Evolutionary conservation across 2,113 vertebrate genomes (phyloP).

Genomic region (Dryoscopus gambensis): DNA sequence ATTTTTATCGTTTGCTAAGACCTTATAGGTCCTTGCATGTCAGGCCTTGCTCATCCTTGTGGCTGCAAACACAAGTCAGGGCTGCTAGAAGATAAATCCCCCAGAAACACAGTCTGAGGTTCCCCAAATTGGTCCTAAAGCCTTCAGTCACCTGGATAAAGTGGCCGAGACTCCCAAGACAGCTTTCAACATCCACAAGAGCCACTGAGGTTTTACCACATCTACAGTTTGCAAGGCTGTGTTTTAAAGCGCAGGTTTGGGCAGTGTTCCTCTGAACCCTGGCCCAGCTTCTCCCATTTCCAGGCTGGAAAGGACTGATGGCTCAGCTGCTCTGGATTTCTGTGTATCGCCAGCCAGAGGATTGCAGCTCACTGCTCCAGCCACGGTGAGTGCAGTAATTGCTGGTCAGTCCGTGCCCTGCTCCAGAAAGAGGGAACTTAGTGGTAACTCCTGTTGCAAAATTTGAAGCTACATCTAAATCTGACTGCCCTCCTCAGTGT

Average conservation of each 20-base stretch:
- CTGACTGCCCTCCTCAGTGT: not conserved
- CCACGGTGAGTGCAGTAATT: not conserved
- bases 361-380: not conserved
- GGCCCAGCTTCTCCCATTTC: not conserved
- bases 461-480: not conserved
- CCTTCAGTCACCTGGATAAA: not conserved
- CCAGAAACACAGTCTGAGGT: not conserved
- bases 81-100: not conserved
- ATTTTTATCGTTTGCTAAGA: not conserved
- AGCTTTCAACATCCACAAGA: not conserved
- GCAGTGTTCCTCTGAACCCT: not conserved
- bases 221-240: not conserved
- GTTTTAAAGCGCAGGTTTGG: not conserved
- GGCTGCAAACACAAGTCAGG: not conserved
- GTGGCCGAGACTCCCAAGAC: accelerated
- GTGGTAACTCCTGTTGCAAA: not conserved
- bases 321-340: not conserved
- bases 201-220: not conserved
- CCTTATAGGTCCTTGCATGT: not conserved
- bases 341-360: not conserved
- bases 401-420: accelerated
- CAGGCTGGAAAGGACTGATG: not conserved
- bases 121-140: not conserved
- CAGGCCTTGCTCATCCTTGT: not conserved
- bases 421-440: not conserved